Evolutionary conservation across 2,113 vertebrate species (phyloP), one percentile per base, ranked within the genome.

Genomic region (Oceanites oceanicus): DNA sequence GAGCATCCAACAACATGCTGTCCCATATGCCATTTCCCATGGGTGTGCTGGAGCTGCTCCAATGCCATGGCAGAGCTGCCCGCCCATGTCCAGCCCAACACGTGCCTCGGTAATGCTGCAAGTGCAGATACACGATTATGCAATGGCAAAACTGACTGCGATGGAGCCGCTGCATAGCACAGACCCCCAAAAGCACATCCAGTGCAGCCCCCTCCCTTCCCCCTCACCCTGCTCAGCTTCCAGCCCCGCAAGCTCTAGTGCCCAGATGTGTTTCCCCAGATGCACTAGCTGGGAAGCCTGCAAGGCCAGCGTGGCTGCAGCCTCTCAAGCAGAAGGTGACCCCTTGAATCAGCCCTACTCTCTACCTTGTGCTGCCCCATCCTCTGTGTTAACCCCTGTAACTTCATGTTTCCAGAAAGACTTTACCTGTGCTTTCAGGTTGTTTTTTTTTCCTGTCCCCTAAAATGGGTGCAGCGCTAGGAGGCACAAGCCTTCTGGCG

Each of bases 171-270:
- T 4, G 1, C 8, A 1, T 6, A 40, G 73, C 45, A 34, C 2
- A 0, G 44, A 29, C 7, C 17, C 23, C 13, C 27, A 3, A 3
- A 0, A 1, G 40, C 47, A n/a, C 0, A 0, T 1, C 29, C 75
- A 23, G 20, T 2, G 23, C 70, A 40, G 12, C 38, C 34, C 13
- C 9, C 5, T 40, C 59, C 23, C n/a, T 6, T 18, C 9, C 7
- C 30, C 40, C 71, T 71, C 74, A 14, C 11, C 36, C 42, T 14
- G 36, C 67, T 83, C 61, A 30, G 50, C 47, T 65, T 27, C 55
- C 75, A 74, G 36, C 32, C 71, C 40, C 1, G 1, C 32, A 50
- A 50, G 18, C 6, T 32, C 42, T 47, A 6, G 32, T 1, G 1
- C 78, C 36, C 49, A 68, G 30, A 44, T 49, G 50, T 5, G 19